phyloP scores from a whole-genome alignment of 2,888 invertebrate species.

The Megastigmus dorsalis region DNA sequence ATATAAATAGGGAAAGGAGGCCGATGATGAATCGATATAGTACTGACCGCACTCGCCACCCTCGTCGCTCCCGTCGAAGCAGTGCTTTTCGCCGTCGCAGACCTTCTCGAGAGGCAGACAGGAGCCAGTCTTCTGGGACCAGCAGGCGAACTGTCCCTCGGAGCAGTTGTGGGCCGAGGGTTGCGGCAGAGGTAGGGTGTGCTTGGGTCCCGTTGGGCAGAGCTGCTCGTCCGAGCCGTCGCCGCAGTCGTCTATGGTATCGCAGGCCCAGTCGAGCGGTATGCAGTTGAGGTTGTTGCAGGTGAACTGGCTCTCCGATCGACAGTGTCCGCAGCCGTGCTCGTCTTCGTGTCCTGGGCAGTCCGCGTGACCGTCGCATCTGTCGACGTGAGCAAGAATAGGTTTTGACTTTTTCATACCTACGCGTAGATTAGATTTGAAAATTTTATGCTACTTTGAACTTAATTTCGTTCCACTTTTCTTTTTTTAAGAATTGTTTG shows the following conservation, averaged over 20 bases:
- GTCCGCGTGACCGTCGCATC: slow-evolving; percentile 81
- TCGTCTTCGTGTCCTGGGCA: slow-evolving; percentile 87
- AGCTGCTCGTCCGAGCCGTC: slow-evolving; percentile 83
- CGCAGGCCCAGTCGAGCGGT: slow-evolving; percentile 77
- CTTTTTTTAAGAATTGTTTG: no score
- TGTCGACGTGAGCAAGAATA: slow-evolving; percentile 60
- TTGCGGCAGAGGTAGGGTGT: not conserved
- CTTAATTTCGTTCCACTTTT: no score
- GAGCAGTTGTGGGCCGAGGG: slow-evolving; percentile 65
- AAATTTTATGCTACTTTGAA: no score
- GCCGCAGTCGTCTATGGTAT: slow-evolving; percentile 80
- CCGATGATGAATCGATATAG: no score
- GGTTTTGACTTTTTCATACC: no score
- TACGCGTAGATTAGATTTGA: no score
- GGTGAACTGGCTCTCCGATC: slow-evolving; percentile 74
- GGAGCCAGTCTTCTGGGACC: slow-evolving; percentile 78
- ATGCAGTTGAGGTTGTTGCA: slow-evolving; percentile 80
- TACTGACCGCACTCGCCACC: slow-evolving; percentile 78
- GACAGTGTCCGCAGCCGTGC: slow-evolving; percentile 77
- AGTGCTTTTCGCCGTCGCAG: slow-evolving; percentile 81
- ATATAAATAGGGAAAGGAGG: no score
- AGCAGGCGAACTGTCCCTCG: slow-evolving; percentile 75
- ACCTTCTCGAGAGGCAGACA: slow-evolving; percentile 81
- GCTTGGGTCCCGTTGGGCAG: slow-evolving; percentile 59
- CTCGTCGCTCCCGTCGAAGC: slow-evolving; percentile 84